Evolutionary conservation across 2,113 vertebrate species (phyloP).

Genomic region (Sinocyclocheilus maitianheensis): DNA sequence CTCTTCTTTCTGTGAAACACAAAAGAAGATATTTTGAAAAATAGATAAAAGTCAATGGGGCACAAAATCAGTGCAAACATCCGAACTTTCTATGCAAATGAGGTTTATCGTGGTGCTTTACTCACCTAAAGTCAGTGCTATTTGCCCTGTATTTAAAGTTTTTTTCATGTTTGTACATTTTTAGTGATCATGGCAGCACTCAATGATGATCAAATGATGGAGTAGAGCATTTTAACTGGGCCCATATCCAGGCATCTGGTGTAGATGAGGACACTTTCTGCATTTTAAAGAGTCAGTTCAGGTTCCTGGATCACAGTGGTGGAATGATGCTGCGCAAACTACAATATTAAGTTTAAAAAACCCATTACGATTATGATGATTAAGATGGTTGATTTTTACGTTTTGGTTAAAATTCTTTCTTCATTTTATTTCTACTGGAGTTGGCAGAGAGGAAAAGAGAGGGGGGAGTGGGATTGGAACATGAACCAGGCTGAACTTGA

Average conservation of each 20-base stretch:
- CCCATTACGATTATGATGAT: background rate
- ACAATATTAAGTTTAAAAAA: background rate
- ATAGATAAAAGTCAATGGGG: background rate
- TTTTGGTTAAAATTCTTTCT: background rate
- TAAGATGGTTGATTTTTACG: background rate
- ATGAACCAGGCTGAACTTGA: background rate
- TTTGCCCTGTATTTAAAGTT: background rate
- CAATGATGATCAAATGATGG: background rate
- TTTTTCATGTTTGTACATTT: background rate
- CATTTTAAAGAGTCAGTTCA: background rate
- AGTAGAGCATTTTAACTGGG: background rate
- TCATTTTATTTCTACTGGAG: background rate
- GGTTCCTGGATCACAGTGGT: background rate
- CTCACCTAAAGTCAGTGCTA: background rate
- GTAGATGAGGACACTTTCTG: background rate
- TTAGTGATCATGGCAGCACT: background rate
- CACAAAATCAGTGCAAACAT: background rate
- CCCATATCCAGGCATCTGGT: background rate
- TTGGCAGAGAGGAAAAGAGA: background rate
- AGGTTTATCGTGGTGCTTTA: background rate
- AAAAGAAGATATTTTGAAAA: background rate
- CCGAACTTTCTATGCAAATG: background rate
- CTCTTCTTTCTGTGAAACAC: background rate
- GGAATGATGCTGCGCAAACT: background rate
- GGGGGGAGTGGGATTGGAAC: background rate